Base-by-base conservation (phyloP, 2,888 invertebrate genomes). In the Nomada fucata region DNA sequence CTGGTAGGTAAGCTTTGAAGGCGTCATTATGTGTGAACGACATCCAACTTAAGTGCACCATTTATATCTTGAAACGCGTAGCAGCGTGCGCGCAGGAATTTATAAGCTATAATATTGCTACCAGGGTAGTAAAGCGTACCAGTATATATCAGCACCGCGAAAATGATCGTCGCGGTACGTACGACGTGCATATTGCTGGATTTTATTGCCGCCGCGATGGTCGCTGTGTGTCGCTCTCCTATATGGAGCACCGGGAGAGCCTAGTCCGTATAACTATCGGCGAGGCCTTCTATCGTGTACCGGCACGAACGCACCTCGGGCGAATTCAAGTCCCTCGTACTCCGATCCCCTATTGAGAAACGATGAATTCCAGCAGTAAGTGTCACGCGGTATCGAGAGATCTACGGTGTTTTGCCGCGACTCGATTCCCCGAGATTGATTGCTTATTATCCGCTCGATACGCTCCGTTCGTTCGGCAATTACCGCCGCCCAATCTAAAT, bases 51-150 rank as follows among this genome's bases (percentile, higher is more conserved):
- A 90, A 90, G 87, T 90, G 88, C 81, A 74, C 88, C 91, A 88
- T 91, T 90, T 90, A 90, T 90, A 88, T 87, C 88, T 84, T 55
- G 64, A 57, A 69, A 59, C 78, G 83, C 82, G 79, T 78, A 88
- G 86, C 86, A 86, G 82, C 85, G 82, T 78, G 81, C 85, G 84
- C 77, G 86, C 77, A 86, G 89, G 89, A 92, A 92, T 92, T 92
- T 92, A 92, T 92, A 92, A 89, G 92, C 92, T 90, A 91, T 92
- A 92, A 92, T 90, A 91, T 89, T 80, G 91, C 91, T 91, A 90
- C 90, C 87, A 88, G 84, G 91, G 92, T 91, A 91, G 91, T 92
- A 91, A 91, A 92, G 85, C 88, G 86, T 88, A 87, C 85, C 85
- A 86, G 83, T 89, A 88, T 89, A 91, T 91, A 92, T 91, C 88